These are phyloP conservation scores for Melipona beecheii DNA, from an alignment of 2,888 invertebrate species.

Conservation along the genomic window DNA sequence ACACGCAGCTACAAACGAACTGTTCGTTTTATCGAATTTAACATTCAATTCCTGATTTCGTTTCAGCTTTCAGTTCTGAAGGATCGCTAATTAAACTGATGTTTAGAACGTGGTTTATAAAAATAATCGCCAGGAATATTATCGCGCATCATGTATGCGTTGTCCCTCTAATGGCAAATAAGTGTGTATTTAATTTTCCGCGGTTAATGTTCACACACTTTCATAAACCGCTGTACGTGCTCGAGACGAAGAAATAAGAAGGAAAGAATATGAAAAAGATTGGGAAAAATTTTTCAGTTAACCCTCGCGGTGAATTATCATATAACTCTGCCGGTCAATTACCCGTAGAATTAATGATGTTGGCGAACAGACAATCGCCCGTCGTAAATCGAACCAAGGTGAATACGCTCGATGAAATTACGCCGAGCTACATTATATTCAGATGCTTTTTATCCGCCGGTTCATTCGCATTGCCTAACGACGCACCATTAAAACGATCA, in stretches of 20 bases:
- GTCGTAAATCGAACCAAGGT: constrained; percentile 16
- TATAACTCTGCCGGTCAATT: constrained; percentile 19
- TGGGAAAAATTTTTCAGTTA: not conserved
- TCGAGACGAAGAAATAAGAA: not conserved
- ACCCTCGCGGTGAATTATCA: constrained; percentile 4
- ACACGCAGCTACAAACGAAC: no score
- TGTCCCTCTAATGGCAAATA: no score
- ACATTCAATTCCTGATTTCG: no score
- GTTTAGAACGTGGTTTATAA: no score
- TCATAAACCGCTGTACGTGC: not conserved
- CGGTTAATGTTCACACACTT: not conserved
- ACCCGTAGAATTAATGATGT: constrained; percentile 18
- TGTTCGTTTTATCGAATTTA: no score
- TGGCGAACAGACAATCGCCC: not conserved
- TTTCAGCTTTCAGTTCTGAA: no score
- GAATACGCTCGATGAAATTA: constrained; percentile 10
- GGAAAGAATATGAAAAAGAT: not conserved
- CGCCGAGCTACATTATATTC: not conserved
- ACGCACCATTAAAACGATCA: constrained; percentile 48
- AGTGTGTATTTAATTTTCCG: not conserved
- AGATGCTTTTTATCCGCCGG: constrained; percentile 20
- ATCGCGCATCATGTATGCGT: no score
- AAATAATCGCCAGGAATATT: no score
- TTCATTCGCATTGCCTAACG: constrained; percentile 36
- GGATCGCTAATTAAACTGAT: no score